Percentiles rank a stretch among this genome's conserved stretches.
Conservation (phyloP, 2,113 vertebrate species). For the Cryptomyrus ogoouensis region DNA sequence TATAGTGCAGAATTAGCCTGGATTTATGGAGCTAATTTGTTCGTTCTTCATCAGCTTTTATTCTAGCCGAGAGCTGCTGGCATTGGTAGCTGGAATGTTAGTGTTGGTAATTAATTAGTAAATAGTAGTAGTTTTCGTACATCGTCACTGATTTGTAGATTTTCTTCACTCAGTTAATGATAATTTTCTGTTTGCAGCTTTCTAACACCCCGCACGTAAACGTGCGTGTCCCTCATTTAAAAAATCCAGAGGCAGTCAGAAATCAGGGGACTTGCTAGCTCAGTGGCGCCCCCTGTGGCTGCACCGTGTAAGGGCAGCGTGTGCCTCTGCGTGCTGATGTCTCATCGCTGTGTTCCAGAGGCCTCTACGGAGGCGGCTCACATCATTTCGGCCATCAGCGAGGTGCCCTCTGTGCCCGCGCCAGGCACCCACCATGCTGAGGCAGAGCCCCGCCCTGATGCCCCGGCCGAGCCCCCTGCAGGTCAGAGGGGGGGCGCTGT, state of each 20-base stretch:
- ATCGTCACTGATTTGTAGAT: neutral
- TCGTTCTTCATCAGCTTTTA: neutral
- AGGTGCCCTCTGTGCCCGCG: slow-evolving; percentile 75
- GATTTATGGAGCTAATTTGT: neutral
- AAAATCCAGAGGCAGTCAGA: neutral
- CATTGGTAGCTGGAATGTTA: neutral
- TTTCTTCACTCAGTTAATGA: neutral
- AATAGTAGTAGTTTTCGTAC: neutral
- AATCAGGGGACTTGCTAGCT: neutral
- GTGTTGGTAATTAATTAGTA: neutral
- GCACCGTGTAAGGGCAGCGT: too few species aligned
- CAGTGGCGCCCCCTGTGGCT: neutral
- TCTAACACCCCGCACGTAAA: neutral
- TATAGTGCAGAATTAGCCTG: neutral
- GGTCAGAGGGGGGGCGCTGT: neutral
- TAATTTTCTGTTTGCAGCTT: neutral
- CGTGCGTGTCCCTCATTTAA: neutral
- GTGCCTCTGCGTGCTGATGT: neutral
- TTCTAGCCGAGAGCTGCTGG: neutral
- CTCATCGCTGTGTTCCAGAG: slow-evolving; percentile 54
- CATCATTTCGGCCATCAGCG: slow-evolving; percentile 87
- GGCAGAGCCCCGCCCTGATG: slow-evolving; percentile 25
- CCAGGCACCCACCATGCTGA: slow-evolving; percentile 63
- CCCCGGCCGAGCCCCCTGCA: neutral
- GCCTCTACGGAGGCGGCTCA: slow-evolving; percentile 77